Conservation (phyloP, 53 echinoderm and acorn worm genomes). For the Paelopatides confundens region DNA sequence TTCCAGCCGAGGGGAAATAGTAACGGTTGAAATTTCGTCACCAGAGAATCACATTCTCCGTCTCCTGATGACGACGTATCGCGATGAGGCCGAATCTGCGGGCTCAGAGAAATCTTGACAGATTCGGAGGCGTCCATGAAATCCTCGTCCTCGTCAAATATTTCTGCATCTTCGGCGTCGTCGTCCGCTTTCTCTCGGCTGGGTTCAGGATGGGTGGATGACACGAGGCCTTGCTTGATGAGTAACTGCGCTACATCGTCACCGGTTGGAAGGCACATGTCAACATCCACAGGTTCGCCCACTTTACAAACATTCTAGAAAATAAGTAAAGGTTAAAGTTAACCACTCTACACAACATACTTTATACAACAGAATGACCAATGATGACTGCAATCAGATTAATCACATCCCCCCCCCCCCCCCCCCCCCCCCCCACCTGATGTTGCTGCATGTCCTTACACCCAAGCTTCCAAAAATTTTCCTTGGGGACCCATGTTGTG, state of each 20-base stretch:
- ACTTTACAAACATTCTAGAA: conserved; percentile 48
- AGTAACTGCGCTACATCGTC: conserved; percentile 64
- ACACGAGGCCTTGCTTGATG: conserved; percentile 50
- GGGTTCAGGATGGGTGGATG: background rate
- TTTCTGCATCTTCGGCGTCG: background rate
- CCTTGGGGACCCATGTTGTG: no score
- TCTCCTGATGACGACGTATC: background rate
- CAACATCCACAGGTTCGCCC: conserved; percentile 69
- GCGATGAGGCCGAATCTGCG: background rate
- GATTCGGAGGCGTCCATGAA: background rate
- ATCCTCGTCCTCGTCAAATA: conserved; percentile 30
- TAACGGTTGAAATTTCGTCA: background rate
- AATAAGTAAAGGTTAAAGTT: no score
- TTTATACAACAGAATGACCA: no score
- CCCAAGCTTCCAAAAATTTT: no score
- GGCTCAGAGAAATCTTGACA: background rate
- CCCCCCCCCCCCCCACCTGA: no score
- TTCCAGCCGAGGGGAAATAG: conserved; percentile 27
- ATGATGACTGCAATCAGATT: no score
- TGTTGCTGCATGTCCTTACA: background rate
- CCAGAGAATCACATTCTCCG: background rate
- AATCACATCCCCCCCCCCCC: no score
- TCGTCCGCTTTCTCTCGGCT: background rate
- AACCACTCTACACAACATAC: no score
- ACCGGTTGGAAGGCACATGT: conserved; percentile 67